phyloP scores from a whole-genome alignment of 2,888 invertebrate species.

The Pandemis corylana region DNA sequence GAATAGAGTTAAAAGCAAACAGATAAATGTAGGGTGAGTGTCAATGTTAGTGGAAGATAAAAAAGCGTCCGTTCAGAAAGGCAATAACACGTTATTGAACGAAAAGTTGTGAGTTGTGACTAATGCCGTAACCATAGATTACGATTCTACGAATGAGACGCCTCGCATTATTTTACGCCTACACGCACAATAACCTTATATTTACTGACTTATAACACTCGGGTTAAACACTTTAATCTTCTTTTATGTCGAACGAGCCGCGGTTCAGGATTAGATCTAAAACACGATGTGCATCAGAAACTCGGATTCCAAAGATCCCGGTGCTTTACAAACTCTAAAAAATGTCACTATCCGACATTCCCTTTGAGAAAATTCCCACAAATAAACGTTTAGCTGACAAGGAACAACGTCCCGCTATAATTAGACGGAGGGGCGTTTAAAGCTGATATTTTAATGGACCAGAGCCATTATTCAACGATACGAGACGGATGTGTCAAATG shows the following conservation, averaged over 20 bases:
- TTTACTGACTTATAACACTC: conserved; percentile 37
- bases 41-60: conserved; percentile 41
- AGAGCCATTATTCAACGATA: conserved; percentile 72
- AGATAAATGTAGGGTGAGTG: conserved; percentile 40
- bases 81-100: conserved; percentile 39
- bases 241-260: conserved; percentile 28
- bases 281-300: conserved; percentile 28
- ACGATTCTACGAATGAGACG: conserved; percentile 39
- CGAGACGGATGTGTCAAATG: conserved; percentile 72
- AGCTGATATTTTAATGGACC: conserved; percentile 72
- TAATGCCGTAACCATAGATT: conserved; percentile 38
- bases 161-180: conserved; percentile 40
- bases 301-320: conserved; percentile 34
- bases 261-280: conserved; percentile 35
- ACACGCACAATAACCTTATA: conserved; percentile 38
- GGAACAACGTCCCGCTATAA: conserved; percentile 63
- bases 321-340: conserved; percentile 49
- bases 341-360: conserved; percentile 53
- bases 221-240: conserved; percentile 34
- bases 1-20: conserved; percentile 38
- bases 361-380: conserved; percentile 65
- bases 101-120: conserved; percentile 39
- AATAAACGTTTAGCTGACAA: conserved; percentile 74
- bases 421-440: conserved; percentile 69
- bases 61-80: conserved; percentile 25